phyloP scores from a whole-genome alignment of 2,888 invertebrate genomes.

The Dysmachus trigonus region DNA sequence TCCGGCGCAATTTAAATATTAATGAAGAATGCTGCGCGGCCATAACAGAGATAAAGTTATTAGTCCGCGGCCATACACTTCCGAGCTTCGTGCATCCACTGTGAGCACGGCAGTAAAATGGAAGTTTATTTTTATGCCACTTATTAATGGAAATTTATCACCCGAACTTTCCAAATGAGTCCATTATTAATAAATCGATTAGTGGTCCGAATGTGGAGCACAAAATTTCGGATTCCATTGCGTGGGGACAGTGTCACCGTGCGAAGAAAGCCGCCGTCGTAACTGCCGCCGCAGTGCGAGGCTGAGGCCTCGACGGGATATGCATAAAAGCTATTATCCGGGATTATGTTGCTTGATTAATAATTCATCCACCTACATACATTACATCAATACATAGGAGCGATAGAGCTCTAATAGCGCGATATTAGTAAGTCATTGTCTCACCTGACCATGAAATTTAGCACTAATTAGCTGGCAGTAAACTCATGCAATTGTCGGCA shows the following conservation, averaged over 20 bases:
- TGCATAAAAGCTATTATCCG: neutral
- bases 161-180: conserved; percentile 25
- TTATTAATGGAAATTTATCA: conserved; percentile 41
- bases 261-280: neutral
- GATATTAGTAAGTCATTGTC: conserved; percentile 37
- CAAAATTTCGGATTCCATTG: neutral
- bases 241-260: conserved; percentile 1
- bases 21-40: conserved; percentile 40
- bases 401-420: conserved; percentile 10
- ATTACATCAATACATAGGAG: neutral
- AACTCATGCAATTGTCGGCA: conserved; percentile 42
- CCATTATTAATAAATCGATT: conserved; percentile 37
- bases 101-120: neutral
- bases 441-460: conserved; percentile 38
- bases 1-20: conserved; percentile 48
- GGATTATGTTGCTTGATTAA: conserved; percentile 28
- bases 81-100: neutral
- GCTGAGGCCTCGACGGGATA: neutral
- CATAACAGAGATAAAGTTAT: conserved; percentile 40
- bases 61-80: neutral
- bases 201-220: conserved; percentile 27
- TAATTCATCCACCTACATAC: conserved; percentile 29
- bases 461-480: conserved; percentile 29
- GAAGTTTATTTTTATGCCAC: conserved; percentile 15
- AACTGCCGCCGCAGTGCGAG: neutral